phyloP scores from a whole-genome alignment of 2,797 vertebrate genomes.

The Ptychadena robeensis region DNA sequence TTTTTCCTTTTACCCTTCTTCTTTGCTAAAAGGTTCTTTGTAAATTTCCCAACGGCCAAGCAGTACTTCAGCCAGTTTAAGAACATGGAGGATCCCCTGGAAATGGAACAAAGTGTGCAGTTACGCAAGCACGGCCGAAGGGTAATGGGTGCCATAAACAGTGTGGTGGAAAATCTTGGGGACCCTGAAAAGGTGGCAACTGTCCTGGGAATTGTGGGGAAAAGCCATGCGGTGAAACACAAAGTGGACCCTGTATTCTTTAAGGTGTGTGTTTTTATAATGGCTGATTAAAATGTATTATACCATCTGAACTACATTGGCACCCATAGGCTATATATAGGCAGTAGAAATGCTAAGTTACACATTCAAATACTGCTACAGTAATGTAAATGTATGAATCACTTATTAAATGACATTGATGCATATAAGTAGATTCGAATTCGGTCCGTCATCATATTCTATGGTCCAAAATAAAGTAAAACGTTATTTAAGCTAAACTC shows the following conservation, averaged over 20 bases:
- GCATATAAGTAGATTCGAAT: no score
- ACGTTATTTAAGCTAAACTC: no score
- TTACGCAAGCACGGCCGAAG: constrained; percentile 89
- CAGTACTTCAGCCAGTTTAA: constrained; percentile 98
- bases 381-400: no score
- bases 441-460: no score
- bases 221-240: constrained; percentile 94
- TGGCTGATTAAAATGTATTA: neutral
- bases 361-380: no score
- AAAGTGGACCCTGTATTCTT: constrained; percentile 98
- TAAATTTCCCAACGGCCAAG: constrained; percentile 95
- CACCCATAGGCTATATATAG: no score
- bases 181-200: constrained; percentile 93
- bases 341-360: no score
- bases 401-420: no score
- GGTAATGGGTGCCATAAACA: constrained; percentile 95
- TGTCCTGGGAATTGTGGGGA: constrained; percentile 89
- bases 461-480: no score
- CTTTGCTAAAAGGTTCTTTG: constrained; percentile 84
- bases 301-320: no score
- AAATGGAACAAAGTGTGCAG: constrained; percentile 92
- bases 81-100: constrained; percentile 90
- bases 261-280: constrained; percentile 78
- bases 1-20: neutral
- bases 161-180: constrained; percentile 91